phyloP scores from a whole-genome alignment of 2,888 invertebrate genomes.

The Gymnoscelis rufifasciata region DNA sequence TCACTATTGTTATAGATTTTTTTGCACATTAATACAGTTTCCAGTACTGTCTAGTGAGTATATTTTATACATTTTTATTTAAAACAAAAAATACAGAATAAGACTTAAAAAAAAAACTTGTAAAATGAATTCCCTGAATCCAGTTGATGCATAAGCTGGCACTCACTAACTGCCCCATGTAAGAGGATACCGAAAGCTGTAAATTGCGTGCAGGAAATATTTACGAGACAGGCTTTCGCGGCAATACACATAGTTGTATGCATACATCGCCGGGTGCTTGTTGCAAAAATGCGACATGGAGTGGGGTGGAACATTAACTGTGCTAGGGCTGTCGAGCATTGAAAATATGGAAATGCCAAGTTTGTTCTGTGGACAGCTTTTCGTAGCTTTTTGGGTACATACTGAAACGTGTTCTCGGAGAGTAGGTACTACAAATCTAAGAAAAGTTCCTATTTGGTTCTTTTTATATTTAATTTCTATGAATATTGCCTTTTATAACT shows the following conservation, averaged over 20 bases:
- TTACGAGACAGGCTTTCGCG: conserved; percentile 74
- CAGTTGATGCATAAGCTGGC: conserved; percentile 46
- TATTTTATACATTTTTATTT: no score
- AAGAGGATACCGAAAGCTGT: conserved; percentile 75
- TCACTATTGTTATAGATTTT: no score
- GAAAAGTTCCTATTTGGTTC: no score
- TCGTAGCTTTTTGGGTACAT: no score
- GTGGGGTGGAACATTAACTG: conserved; percentile 42
- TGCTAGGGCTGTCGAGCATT: conserved; percentile 7
- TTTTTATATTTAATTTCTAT: no score
- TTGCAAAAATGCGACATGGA: conserved; percentile 62
- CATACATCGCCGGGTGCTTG: conserved; percentile 57
- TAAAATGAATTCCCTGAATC: conserved; percentile 2
- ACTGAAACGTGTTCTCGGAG: no score
- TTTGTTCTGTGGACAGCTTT: background rate
- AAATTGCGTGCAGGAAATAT: conserved; percentile 74
- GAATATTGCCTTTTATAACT: no score
- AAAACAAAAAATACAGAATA: no score
- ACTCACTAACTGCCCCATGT: conserved; percentile 72
- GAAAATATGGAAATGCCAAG: background rate
- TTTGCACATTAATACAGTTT: no score
- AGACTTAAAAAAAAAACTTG: no score
- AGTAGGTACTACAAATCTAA: no score
- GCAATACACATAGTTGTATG: conserved; percentile 67
- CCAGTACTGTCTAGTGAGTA: no score